A percentile compares a stretch with the other conserved stretches of the same genome.
These are phyloP conservation scores for Chloroclystis v-ata DNA, from an alignment of 2,888 invertebrate genomes.

Conservation along the genomic window DNA sequence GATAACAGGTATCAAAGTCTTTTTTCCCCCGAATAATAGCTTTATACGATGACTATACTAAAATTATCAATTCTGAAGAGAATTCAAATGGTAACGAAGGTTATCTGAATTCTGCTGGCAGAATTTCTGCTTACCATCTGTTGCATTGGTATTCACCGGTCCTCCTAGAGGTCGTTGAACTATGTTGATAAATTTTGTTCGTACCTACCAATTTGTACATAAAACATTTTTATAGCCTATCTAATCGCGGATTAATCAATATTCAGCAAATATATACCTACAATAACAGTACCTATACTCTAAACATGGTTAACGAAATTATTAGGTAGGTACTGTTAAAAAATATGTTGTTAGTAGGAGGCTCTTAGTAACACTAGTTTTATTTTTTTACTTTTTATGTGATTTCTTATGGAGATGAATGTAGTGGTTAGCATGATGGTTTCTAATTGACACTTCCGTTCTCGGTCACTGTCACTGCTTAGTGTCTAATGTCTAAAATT, in stretches of 20 bases:
- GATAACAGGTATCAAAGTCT: background rate
- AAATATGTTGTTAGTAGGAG: no score
- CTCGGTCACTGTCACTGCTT: slow-evolving; percentile 15
- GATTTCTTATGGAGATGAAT: no score
- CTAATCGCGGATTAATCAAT: slow-evolving; percentile 26
- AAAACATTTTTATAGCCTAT: slow-evolving; percentile 26
- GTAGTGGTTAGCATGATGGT: background rate
- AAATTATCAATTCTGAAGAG: no score
- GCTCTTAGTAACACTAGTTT: no score
- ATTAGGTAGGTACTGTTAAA: no score
- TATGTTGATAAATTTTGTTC: slow-evolving; percentile 23
- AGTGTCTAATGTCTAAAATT: slow-evolving; percentile 35
- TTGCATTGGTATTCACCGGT: slow-evolving; percentile 29
- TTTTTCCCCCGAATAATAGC: no score
- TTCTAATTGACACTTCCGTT: slow-evolving; percentile 17
- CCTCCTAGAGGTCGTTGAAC: slow-evolving; percentile 38
- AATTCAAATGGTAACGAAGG: no score
- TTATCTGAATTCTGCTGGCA: background rate
- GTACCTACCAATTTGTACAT: slow-evolving; percentile 12
- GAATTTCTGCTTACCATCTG: slow-evolving; percentile 45
- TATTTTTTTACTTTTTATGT: no score
- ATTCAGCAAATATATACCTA: slow-evolving; percentile 3
- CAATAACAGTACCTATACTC: no score
- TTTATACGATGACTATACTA: no score
- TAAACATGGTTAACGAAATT: no score